These are phyloP conservation scores for Dasysyrphus albostriatus DNA, from an alignment of 2,888 invertebrate genomes.

Conservation along the genomic window DNA sequence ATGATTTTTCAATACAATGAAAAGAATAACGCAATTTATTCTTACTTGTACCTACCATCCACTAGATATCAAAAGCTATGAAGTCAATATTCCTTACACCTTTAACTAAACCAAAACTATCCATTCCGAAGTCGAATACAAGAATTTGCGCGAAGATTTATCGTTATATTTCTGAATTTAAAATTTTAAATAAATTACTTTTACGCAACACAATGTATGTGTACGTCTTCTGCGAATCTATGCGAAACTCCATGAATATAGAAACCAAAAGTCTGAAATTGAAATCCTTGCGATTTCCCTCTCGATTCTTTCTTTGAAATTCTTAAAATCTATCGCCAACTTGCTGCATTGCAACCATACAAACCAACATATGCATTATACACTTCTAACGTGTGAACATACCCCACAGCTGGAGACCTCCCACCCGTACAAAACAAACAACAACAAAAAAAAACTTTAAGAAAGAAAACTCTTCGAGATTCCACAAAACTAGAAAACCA, in stretches of 20 bases:
- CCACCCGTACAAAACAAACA: constrained; percentile 45
- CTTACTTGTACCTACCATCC: too few species aligned
- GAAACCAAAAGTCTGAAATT: constrained; percentile 63
- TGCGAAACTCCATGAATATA: constrained; percentile 25
- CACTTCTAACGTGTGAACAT: constrained; percentile 66
- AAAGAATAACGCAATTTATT: too few species aligned
- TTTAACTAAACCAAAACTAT: constrained; percentile 22
- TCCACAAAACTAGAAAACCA: constrained; percentile 31
- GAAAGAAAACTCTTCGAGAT: constrained; percentile 23
- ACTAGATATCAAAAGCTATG: background rate
- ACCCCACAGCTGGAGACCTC: constrained; percentile 67
- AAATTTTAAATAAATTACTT: constrained; percentile 42
- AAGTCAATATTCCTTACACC: background rate
- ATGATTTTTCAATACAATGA: too few species aligned
- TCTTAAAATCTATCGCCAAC: constrained; percentile 20
- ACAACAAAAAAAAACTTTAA: background rate
- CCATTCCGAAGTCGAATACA: constrained; percentile 17
- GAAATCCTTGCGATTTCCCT: constrained; percentile 35
- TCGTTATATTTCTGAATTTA: constrained; percentile 38
- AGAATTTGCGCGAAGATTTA: constrained; percentile 27
- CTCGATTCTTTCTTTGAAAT: constrained; percentile 29
- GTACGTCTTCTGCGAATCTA: background rate
- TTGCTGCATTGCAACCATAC: constrained; percentile 12
- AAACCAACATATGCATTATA: background rate
- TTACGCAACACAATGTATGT: constrained; percentile 56